Evolutionary conservation across 92 coral and sea anemone genomes (phyloP), one percentile per base, ranked within the genome.

Genomic region (Desmophyllum pertusum): DNA sequence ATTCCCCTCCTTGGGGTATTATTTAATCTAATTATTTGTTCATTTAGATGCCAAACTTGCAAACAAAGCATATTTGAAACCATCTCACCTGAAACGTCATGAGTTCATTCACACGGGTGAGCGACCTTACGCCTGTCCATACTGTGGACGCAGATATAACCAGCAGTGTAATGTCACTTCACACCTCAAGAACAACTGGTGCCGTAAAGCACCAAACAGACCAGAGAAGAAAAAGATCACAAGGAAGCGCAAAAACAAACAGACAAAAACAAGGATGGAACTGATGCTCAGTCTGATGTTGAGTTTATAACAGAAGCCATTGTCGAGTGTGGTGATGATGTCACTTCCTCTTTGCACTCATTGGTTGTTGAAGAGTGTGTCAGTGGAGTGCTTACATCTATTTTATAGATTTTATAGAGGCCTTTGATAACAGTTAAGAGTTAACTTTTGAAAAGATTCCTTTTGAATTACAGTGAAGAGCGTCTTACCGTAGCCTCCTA

Each of bases 171-270:
- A 70, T 70, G 48, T 70, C 31, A 59, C 65, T 25, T 38, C 39
- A 6, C 55, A 72, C 4, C 57, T 41, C 9, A 72, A 31, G 53
- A 43, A 40, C 25, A 43, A 43, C 10, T 23, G 51, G 35, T 72
- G 76, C 76, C 38, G 38, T 25, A 72, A 72, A 29, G 55, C 57
- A 1, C 76, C 76, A 72, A 42, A 43, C 76, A 71, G 38, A 35
- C 55, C 42, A 6, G 55, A 72, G 45, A 68, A 37, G 76, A 72
- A 43, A 43, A 72, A 48, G 15, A 31, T 40, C 3, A n/a, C 76
- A 72, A 41, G 76, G 10, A 72, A 41, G n/a, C 27, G 36, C 30
- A 72, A 72, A 38, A 25, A n/a, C 35, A 27, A 72, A n/a, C 51
- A 19, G 25, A 0, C 6, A 15, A 71, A 71, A 40, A 71, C 53